Base-by-base conservation (phyloP, 2,113 vertebrate species). In the Sebastes fasciatus region DNA sequence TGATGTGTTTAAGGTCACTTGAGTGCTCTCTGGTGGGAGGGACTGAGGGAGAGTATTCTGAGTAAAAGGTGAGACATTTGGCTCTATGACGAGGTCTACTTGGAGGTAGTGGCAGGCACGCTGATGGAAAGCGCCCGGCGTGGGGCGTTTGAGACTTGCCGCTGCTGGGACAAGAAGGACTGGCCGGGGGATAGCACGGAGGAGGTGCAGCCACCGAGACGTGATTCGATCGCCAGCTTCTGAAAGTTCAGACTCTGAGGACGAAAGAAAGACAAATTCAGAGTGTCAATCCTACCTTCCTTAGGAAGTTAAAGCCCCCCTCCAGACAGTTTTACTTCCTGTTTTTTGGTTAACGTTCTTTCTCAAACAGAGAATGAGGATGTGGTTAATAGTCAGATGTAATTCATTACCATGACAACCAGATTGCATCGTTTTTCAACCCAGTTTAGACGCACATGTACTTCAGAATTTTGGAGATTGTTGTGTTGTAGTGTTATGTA, bases 141-240 rank as follows among this genome's bases (percentile, higher is more conserved):
- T 14, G 97, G 95, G 63, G 96, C 93, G 60, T 95, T 98, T 87
- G 97, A 98, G 85, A 98, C 96, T 4, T 97, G 97, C 1, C 98
- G 96, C 57, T 99, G 98, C 80, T 99, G 98, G 3, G 98, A 96
- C 66, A 99, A 82, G 91, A 99, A 99, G 0, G 98, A 99, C 61
- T 96, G 96, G 0, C 95, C 94, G 0, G 96, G 94, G 2, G 95
- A 76, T 19, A 92, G 70, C 0, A 89, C 0, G 6, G 93, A 75
- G 0, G 95, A 94, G 68, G 88, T 87, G 65, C 92, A 88, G 21
- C 95, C 92, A 4, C 96, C 86, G 0, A 99, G 95, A 7, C 98
- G 96, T 0, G 97, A 95, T 34, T 99, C 98, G 66, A 98, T 97
- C 1, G 97, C 97, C 73, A 99, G 77, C 91, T 98, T 99, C 92